Conservation (phyloP, 2,797 vertebrate species). For the Silurus lanzhouensis region DNA sequence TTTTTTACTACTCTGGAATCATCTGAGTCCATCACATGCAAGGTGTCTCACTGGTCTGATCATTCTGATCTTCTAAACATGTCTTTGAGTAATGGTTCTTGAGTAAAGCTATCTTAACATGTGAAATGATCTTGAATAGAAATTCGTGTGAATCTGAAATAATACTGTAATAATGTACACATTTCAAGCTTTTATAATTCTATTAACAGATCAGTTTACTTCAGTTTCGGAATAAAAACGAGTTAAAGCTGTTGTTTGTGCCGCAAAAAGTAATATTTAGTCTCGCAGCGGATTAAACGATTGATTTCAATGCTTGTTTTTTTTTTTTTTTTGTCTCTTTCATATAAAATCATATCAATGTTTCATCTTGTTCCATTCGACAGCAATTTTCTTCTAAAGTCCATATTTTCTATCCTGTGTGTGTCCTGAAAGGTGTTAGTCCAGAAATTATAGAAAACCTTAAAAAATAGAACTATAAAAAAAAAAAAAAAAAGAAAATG, state of each 20-base stretch:
- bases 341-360: neutral
- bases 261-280: neutral
- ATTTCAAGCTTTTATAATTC: neutral
- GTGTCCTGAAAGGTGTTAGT: neutral
- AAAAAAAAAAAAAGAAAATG: neutral
- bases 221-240: neutral
- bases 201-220: neutral
- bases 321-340: neutral
- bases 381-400: neutral
- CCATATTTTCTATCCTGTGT: neutral
- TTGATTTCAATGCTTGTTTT: neutral
- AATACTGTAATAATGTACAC: neutral
- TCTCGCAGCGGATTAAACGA: neutral
- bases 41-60: neutral
- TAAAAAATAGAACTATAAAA: neutral
- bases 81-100: neutral
- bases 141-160: neutral
- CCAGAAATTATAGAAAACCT: neutral
- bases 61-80: neutral
- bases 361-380: neutral
- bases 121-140: neutral
- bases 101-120: neutral
- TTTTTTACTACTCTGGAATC: constrained; percentile 41
- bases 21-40: neutral
- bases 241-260: neutral